Conservation (phyloP, 2,797 vertebrate species). For the Pangasius macronema region DNA sequence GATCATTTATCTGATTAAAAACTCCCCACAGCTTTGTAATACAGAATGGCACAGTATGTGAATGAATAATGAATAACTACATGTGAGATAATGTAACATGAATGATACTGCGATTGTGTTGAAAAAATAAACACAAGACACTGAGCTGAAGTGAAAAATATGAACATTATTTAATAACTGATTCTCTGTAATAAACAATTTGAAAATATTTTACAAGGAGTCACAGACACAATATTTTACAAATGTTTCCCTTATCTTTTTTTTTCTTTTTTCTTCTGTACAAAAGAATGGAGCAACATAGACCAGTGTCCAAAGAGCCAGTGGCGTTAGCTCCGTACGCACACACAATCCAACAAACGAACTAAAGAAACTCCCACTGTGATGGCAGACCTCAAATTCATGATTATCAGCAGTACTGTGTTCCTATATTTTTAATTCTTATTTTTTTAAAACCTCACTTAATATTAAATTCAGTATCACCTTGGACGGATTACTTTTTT, state of each 20-base stretch:
- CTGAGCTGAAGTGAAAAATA: conserved; percentile 98
- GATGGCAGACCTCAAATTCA: conserved; percentile 76
- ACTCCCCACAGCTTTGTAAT: not conserved
- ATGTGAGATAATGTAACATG: not conserved
- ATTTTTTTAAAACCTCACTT: conserved; percentile 81
- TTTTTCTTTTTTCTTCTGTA: conserved; percentile 88
- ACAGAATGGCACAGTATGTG: not conserved
- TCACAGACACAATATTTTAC: conserved; percentile 99
- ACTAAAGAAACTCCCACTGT: conserved; percentile 66
- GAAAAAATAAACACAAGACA: conserved; percentile 66
- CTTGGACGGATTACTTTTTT: conserved; percentile 52
- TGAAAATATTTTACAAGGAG: conserved; percentile 99
- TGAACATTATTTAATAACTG: conserved; percentile 99
- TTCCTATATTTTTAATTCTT: conserved; percentile 71
- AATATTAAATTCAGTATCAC: conserved; percentile 76
- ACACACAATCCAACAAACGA: conserved; percentile 54
- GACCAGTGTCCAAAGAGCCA: conserved; percentile 75
- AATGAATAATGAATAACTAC: not conserved
- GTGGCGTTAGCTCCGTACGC: conserved; percentile 71
- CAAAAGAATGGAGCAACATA: conserved; percentile 89
- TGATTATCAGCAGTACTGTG: conserved; percentile 74
- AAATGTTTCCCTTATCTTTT: conserved; percentile 90
- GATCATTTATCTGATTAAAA: not conserved
- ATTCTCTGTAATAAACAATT: conserved; percentile 99
- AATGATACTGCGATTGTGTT: not conserved